Evolutionary conservation across 1,140 invertebrate genomes (phyloP).

Genomic region (Drosophila obscura): DNA sequence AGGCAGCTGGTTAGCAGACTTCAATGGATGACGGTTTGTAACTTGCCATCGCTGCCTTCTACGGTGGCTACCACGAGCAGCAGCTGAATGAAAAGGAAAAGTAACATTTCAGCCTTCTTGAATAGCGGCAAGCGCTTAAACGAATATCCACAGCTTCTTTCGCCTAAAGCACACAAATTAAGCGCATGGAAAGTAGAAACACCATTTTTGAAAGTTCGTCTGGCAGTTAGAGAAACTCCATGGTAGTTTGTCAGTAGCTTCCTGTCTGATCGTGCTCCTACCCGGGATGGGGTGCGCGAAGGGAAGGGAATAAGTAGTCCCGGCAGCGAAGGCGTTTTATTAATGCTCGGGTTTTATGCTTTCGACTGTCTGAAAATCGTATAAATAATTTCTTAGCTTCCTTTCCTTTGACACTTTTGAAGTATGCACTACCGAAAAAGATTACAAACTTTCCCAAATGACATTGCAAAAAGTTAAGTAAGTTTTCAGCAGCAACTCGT

Average conservation of each 20-base stretch:
- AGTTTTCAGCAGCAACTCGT: conserved; percentile 46
- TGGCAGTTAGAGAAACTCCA: conserved; percentile 31
- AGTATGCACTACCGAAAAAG: conserved; percentile 72
- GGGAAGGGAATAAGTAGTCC: conserved; percentile 8
- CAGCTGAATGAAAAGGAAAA: conserved; percentile 56
- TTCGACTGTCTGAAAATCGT: conserved; percentile 65
- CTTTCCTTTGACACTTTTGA: conserved; percentile 63
- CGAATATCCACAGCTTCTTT: conserved; percentile 20
- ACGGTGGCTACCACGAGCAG: conserved; percentile 19
- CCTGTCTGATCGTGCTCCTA: neutral
- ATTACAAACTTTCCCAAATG: conserved; percentile 78
- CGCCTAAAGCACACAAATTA: conserved; percentile 17
- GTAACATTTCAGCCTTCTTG: conserved; percentile 47
- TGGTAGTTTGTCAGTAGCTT: conserved; percentile 15
- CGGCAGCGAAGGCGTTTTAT: conserved; percentile 38
- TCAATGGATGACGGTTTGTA: neutral
- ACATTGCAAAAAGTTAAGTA: conserved; percentile 80
- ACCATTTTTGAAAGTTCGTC: conserved; percentile 52
- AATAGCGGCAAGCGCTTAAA: conserved; percentile 49
- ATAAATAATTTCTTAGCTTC: conserved; percentile 72
- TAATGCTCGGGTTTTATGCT: conserved; percentile 46
- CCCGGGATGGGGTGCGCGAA: too few relatives aligned
- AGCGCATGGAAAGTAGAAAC: conserved; percentile 25
- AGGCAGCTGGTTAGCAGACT: conserved; percentile 11
- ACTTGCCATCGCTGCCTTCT: neutral